Conservation (phyloP, 2,888 invertebrate species). For the Bhutanitis thaidina region DNA sequence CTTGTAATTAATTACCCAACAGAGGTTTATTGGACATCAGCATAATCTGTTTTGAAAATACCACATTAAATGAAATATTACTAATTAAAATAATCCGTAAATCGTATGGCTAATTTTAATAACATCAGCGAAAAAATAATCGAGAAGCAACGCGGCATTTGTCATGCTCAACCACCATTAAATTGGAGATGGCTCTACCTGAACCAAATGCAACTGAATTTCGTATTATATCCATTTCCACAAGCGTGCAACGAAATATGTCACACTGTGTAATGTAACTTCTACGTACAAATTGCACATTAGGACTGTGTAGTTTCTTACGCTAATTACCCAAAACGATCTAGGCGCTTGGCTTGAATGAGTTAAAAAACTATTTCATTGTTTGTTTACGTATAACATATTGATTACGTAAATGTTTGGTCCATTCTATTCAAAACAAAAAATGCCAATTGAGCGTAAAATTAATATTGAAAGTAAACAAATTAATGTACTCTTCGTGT, state of each 20-base stretch:
- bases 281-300: constrained; percentile 7
- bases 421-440: too few species aligned
- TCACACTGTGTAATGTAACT: constrained; percentile 10
- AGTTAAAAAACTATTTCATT: background rate
- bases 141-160: constrained; percentile 54
- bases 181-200: constrained; percentile 71
- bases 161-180: constrained; percentile 72
- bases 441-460: too few species aligned
- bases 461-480: too few species aligned
- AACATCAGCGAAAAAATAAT: constrained; percentile 20
- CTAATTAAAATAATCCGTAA: constrained; percentile 18
- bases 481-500: too few species aligned
- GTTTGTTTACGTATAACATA: background rate
- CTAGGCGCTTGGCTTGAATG: background rate
- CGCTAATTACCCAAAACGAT: too few species aligned
- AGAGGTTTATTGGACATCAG: constrained; percentile 15
- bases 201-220: constrained; percentile 67
- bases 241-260: constrained; percentile 7
- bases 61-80: constrained; percentile 12
- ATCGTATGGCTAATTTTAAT: constrained; percentile 17
- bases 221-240: constrained; percentile 22
- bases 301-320: background rate
- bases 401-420: too few species aligned
- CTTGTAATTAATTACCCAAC: constrained; percentile 16
- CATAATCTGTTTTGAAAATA: constrained; percentile 4